Percentiles rank a stretch among this genome's conserved stretches.
Evolutionary conservation across 2,113 vertebrate species (phyloP).

Genomic region (Lucifuga dentata): DNA sequence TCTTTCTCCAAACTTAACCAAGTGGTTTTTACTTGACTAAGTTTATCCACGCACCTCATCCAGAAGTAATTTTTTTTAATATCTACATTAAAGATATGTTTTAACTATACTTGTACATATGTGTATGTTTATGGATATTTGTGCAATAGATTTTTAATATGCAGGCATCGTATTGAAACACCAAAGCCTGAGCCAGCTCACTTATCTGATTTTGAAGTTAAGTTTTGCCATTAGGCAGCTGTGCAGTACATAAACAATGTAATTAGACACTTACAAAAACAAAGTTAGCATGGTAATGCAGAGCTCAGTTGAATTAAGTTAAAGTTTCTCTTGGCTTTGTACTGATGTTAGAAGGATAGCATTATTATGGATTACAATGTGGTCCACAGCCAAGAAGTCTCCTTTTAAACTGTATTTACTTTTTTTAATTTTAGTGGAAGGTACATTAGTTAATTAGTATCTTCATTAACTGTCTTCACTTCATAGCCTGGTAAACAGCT

Average conservation of each 20-base stretch:
- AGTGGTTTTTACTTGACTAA: no score
- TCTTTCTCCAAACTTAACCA: no score
- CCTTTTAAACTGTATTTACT: conserved; percentile 18
- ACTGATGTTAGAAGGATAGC: conserved; percentile 2
- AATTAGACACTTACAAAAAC: not conserved
- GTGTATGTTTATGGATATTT: not conserved
- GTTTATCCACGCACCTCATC: no score
- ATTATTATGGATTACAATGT: conserved; percentile 25
- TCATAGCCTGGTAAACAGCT: conserved; percentile 37
- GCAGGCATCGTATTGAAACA: no score
- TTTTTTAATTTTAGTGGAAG: conserved; percentile 24
- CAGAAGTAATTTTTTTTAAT: no score
- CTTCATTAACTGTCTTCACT: conserved; percentile 9
- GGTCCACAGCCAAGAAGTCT: conserved; percentile 20
- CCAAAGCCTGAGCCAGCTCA: not conserved
- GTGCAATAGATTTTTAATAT: no score
- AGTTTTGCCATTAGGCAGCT: conserved; percentile 11
- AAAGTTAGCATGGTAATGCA: conserved; percentile 1
- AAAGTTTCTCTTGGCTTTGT: not conserved
- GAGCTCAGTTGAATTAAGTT: not conserved
- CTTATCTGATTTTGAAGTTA: not conserved
- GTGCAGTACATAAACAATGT: conserved; percentile 9
- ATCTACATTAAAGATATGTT: no score
- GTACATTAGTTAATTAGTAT: conserved; percentile 40
- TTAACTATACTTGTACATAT: no score